Evolutionary conservation across 2,113 vertebrate species (phyloP).

Genomic region (Jacana jacana): DNA sequence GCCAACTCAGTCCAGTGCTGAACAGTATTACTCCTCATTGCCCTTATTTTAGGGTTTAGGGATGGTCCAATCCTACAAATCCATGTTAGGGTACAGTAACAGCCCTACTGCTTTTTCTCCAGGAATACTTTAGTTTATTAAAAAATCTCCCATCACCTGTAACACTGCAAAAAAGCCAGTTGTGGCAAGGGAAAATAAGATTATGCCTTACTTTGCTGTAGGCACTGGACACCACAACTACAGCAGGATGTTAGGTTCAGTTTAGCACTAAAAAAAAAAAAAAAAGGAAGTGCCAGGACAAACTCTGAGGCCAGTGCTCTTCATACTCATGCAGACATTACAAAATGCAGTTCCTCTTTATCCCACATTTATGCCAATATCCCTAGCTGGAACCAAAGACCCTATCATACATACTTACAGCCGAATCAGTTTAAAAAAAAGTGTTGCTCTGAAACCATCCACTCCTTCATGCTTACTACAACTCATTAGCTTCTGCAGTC

Average conservation of each 20-base stretch:
- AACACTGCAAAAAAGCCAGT: neutral
- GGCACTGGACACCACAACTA: neutral
- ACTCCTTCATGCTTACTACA: neutral
- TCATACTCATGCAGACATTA: neutral
- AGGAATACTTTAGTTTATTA: neutral
- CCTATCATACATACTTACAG: neutral
- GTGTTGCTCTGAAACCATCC: neutral
- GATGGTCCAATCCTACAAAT: neutral
- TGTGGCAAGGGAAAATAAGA: neutral
- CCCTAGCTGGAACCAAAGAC: neutral
- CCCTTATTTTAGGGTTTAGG: neutral
- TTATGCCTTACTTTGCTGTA: neutral
- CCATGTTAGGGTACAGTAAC: neutral
- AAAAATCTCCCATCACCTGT: neutral
- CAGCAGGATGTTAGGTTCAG: neutral
- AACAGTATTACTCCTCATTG: neutral
- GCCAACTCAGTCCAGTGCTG: neutral
- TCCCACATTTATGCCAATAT: neutral
- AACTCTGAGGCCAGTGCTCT: neutral
- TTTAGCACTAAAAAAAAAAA: neutral
- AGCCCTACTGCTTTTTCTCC: neutral
- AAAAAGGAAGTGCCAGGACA: neutral
- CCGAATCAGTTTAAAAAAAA: neutral
- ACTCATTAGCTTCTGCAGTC: neutral
- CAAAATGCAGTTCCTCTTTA: neutral